Percentiles rank a stretch among this genome's conserved stretches.
These are phyloP conservation scores for Otis tarda DNA, from an alignment of 2,113 vertebrate genomes.

Conservation along the genomic window DNA sequence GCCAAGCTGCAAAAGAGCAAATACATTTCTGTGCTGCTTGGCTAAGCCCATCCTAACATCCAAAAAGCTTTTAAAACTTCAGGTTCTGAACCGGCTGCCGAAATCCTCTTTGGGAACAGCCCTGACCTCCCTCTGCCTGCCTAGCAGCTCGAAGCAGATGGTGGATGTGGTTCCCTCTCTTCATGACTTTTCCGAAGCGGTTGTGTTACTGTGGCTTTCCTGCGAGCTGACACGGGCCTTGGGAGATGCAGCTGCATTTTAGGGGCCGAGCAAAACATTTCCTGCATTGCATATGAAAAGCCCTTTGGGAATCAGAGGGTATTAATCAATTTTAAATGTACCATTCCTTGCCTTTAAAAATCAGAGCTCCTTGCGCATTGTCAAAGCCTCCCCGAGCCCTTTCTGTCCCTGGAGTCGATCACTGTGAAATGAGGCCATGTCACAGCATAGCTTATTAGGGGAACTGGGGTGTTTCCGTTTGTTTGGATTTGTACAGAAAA, in stretches of 20 bases:
- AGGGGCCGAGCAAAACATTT: conserved; percentile 8
- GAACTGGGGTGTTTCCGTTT: conserved; percentile 1
- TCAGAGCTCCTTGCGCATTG: background rate
- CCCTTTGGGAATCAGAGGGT: conserved; percentile 34
- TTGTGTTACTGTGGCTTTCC: background rate
- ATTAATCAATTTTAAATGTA: conserved; percentile 62
- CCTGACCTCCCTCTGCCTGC: background rate
- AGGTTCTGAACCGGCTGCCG: background rate
- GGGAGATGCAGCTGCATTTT: conserved; percentile 52
- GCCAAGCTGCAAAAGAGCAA: background rate
- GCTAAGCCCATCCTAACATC: background rate
- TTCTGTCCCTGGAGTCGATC: conserved; percentile 5
- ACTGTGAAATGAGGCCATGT: conserved; percentile 54
- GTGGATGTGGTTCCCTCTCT: background rate
- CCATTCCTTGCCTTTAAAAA: conserved; percentile 43
- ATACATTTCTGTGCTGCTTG: background rate
- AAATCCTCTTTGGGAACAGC: background rate
- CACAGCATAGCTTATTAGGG: conserved; percentile 47
- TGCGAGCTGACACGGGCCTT: background rate
- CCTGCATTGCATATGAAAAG: conserved; percentile 36
- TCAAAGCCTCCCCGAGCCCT: background rate
- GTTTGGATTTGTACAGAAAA: conserved; percentile 56
- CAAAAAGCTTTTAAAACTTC: background rate
- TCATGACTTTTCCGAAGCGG: background rate
- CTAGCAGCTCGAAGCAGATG: background rate